These are phyloP conservation scores for Byasa hedistus DNA, from an alignment of 2,888 invertebrate genomes.

Conservation along the genomic window DNA sequence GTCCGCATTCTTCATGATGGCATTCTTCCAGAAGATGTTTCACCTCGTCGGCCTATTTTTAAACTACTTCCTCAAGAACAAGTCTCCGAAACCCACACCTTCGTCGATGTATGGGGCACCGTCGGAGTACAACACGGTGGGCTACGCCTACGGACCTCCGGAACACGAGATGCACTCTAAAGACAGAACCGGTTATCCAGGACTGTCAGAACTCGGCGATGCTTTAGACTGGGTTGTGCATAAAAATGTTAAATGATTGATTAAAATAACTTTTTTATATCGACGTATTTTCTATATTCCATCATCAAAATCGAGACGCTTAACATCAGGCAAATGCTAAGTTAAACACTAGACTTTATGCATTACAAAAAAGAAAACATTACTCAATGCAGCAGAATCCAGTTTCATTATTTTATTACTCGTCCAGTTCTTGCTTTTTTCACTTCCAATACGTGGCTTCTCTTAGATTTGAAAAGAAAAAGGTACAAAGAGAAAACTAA, in stretches of 20 bases:
- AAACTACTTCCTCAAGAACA: constrained; percentile 60
- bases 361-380: no score
- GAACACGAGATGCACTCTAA: constrained; percentile 49
- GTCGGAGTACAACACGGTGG: constrained; percentile 65
- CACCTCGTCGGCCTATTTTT: constrained; percentile 57
- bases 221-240: constrained; percentile 58
- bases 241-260: constrained; percentile 42
- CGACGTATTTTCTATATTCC: no score
- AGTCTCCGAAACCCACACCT: constrained; percentile 41
- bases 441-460: no score
- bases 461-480: no score
- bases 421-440: no score
- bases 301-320: no score
- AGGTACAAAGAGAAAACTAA: no score
- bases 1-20: constrained; percentile 60
- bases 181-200: constrained; percentile 44
- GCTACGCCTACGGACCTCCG: constrained; percentile 68
- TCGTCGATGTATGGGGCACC: constrained; percentile 55
- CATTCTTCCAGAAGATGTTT: constrained; percentile 69
- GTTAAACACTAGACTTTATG: no score
- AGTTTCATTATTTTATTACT: no score
- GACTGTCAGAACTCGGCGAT: constrained; percentile 52
- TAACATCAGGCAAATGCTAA: no score
- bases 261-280: background rate
- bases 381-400: no score